A percentile compares a stretch with the other conserved stretches of the same genome.
Evolutionary conservation across 2,113 vertebrate species (phyloP).

Genomic region (Chauna torquata): DNA sequence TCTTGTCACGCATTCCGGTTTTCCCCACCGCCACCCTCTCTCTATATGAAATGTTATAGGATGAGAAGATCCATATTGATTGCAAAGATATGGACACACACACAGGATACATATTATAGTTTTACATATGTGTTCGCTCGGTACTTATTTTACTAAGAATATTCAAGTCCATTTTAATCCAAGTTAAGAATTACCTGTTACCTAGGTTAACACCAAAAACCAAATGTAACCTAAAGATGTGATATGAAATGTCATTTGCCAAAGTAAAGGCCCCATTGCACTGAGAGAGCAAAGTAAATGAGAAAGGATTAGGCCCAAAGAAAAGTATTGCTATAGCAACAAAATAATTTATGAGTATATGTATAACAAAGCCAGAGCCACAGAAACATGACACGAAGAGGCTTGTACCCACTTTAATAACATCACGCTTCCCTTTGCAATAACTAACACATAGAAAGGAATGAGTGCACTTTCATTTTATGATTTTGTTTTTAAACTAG

Average conservation of each 20-base stretch:
- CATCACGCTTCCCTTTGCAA: background rate
- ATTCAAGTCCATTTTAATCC: background rate
- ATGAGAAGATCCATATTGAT: background rate
- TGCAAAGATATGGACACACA: background rate
- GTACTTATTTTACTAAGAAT: background rate
- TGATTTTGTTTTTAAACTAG: background rate
- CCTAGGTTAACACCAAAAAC: background rate
- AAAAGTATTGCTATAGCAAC: slow-evolving; percentile 69
- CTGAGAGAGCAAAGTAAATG: background rate
- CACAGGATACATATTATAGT: background rate
- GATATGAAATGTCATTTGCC: background rate
- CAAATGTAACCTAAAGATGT: background rate
- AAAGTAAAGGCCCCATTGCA: background rate
- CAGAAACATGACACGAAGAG: background rate
- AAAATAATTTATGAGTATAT: slow-evolving; percentile 48
- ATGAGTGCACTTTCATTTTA: rapidly evolving
- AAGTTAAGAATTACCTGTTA: background rate
- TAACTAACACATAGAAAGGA: background rate
- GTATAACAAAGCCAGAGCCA: slow-evolving; percentile 46
- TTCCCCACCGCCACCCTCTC: background rate
- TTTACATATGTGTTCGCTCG: background rate
- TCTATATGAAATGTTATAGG: background rate
- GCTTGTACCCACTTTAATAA: background rate
- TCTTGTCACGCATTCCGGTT: background rate
- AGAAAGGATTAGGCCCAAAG: slow-evolving; percentile 48